Conservation (phyloP, 2,797 vertebrate genomes). For the Acanthis flammea region DNA sequence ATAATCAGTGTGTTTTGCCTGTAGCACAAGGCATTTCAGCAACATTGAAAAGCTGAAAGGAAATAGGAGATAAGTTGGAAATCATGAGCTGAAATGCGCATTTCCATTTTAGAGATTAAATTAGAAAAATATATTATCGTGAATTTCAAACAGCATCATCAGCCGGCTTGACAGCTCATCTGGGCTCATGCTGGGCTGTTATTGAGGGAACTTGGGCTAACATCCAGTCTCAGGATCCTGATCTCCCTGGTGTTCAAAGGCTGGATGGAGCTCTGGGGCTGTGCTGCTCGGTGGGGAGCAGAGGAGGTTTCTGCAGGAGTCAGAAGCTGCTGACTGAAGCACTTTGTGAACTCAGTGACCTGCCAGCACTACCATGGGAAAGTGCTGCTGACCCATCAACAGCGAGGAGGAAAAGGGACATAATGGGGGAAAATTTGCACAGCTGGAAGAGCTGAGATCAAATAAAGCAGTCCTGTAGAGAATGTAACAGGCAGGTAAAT, state of each 20-base stretch:
- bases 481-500: not conserved
- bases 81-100: slow-evolving; percentile 49
- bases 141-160: slow-evolving; percentile 62
- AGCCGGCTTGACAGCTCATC: slow-evolving; percentile 59
- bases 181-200: not conserved
- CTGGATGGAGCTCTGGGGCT: not conserved
- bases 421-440: not conserved
- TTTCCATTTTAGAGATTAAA: slow-evolving; percentile 64
- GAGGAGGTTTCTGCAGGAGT: not conserved
- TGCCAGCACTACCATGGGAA: not conserved
- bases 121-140: slow-evolving; percentile 57
- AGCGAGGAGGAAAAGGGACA: not conserved
- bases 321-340: not conserved
- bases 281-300: not conserved
- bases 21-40: slow-evolving; percentile 67
- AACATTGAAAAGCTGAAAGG: slow-evolving; percentile 64
- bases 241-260: not conserved
- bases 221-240: not conserved
- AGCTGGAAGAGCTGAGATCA: not conserved
- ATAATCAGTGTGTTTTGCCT: slow-evolving; percentile 69
- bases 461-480: not conserved
- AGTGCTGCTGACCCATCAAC: not conserved
- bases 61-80: slow-evolving; percentile 62
- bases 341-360: not conserved
- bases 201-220: slow-evolving; percentile 5